Base-by-base conservation (phyloP, 1,140 invertebrate genomes). In the Yoshiicerus persimilis region DNA sequence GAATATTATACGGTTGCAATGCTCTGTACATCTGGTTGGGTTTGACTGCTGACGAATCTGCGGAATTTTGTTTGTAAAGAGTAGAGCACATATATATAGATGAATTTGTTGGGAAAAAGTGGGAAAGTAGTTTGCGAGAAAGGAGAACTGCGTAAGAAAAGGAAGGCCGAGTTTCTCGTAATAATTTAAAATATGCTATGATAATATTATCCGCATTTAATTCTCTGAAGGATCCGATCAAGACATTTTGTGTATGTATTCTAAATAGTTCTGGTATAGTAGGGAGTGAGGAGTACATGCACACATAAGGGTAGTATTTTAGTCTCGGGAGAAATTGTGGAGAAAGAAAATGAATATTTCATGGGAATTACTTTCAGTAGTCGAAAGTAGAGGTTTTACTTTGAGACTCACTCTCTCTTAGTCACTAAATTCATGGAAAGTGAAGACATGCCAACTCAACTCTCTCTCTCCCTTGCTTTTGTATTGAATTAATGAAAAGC, bases 401-500 rank as follows among this genome's bases (percentile, higher is more conserved):
- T 80, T 80, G 75, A 80, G 75, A 80, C 34, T 80, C 20, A 23
- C 70, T 70, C 66, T 30, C 41, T 47, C 41, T 16, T 47, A 47
- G 11, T 11, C 66, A 30, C 25, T 70, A 66, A 66, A 66, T 66
- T 66, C 64, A 66, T 27, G 25, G 66, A 30, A 30, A 70, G 66
- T 70, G 25, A 70, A 70, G 30, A 70, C 66, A 70, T 27, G 66
- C 27, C 75, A 80, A 77, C 32, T 77, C 32, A 80, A 80, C 30
- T 38, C 30, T 38, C 32, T 80, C 16, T 32, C 23, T 80, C 75
- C 16, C 4, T 80, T 80, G 34, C 75, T 36, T 36, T 80, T 80
- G 75, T 80, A 34, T 80, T 80, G 75, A 80, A 80, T 80, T 80
- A 80, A 80, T 80, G 75, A 80, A 80, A 80, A 32, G 75, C 75